These are phyloP conservation scores for Coccyzus lansbergi DNA, from an alignment of 2,797 vertebrate species.

Conservation along the genomic window DNA sequence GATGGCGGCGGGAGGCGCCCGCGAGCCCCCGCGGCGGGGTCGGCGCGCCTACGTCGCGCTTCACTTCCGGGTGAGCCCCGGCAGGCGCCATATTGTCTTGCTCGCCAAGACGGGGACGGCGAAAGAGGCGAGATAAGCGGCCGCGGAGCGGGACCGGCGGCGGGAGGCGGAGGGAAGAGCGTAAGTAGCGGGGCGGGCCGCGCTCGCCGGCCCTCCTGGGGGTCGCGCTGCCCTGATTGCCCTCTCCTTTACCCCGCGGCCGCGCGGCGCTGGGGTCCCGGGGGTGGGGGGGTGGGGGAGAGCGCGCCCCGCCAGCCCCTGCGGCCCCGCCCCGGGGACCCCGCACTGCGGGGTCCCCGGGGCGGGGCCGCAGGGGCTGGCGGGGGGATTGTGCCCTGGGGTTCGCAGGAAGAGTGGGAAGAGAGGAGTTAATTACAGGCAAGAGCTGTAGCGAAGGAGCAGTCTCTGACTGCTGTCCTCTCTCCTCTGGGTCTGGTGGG, in stretches of 20 bases:
- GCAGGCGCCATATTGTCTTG: slow-evolving; percentile 80
- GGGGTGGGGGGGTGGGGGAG: no score
- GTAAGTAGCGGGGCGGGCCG: slow-evolving; percentile 27
- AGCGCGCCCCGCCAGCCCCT: no score
- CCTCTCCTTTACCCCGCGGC: neutral
- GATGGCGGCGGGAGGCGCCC: neutral
- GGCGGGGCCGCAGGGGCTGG: no score
- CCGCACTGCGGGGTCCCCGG: no score
- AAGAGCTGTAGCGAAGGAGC: neutral
- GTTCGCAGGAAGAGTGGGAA: neutral
- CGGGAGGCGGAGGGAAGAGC: neutral
- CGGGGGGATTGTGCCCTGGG: no score
- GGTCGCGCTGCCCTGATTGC: neutral
- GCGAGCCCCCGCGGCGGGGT: neutral
- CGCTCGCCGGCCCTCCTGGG: neutral
- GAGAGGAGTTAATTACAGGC: neutral
- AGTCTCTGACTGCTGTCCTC: neutral
- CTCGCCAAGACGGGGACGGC: slow-evolving; percentile 67
- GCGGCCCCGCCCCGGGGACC: no score
- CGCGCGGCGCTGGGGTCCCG: neutral
- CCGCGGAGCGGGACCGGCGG: neutral
- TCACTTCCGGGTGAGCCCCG: slow-evolving; percentile 72
- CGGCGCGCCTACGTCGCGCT: neutral
- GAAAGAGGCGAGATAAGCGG: slow-evolving; percentile 54
- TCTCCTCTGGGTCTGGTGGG: neutral